A percentile compares a stretch with the other conserved stretches of the same genome.
phyloP scores from a whole-genome alignment of 2,888 invertebrate species.

The Hydriomena furcata region DNA sequence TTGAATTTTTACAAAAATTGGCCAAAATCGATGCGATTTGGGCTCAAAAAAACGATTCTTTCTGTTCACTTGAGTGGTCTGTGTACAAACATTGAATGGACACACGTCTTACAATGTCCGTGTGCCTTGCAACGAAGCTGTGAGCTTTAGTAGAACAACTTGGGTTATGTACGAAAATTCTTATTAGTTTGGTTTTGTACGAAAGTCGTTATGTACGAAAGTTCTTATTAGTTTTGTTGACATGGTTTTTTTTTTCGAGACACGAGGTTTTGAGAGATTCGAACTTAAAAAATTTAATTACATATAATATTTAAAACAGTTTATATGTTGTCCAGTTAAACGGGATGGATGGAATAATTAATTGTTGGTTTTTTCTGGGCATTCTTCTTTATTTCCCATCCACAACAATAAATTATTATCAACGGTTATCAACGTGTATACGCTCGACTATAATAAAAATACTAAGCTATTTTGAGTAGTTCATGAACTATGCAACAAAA shows the following conservation, averaged over 20 bases:
- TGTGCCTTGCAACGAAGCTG: constrained; percentile 12
- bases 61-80: too few relatives aligned
- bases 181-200: too few relatives aligned
- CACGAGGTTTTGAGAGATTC: too few relatives aligned
- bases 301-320: too few relatives aligned
- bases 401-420: constrained; percentile 3
- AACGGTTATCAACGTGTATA: background rate
- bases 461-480: constrained; percentile 7
- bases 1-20: background rate
- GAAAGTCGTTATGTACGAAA: too few relatives aligned
- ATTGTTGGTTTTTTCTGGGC: background rate
- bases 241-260: too few relatives aligned
- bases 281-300: too few relatives aligned
- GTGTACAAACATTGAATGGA: constrained; percentile 1
- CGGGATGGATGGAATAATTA: background rate
- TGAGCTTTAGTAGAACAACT: constrained; percentile 4
- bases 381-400: background rate
- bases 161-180: too few relatives aligned
- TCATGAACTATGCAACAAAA: constrained; percentile 38
- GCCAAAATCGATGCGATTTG: too few relatives aligned
- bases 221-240: too few relatives aligned
- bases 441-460: background rate
- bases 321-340: background rate
- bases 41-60: too few relatives aligned
- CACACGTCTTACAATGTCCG: background rate